Conservation (phyloP, 1,140 invertebrate species). For the Euura saliciscinereae region DNA sequence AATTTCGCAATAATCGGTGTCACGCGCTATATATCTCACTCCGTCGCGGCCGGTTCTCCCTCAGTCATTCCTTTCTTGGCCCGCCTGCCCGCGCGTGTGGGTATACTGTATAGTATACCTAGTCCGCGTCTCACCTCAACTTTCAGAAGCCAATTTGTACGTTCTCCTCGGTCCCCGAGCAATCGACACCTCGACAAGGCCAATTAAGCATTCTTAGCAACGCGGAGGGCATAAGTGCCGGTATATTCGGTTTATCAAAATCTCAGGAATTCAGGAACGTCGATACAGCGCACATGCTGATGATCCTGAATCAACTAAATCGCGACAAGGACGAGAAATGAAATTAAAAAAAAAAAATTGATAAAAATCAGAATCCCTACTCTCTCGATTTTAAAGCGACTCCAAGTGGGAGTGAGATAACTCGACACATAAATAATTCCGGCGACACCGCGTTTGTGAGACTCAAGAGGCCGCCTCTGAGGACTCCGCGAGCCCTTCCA, state of each 20-base stretch:
- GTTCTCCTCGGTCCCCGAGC: background rate
- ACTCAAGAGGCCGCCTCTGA: constrained; percentile 47
- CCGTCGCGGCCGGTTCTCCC: background rate
- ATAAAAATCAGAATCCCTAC: too few relatives aligned
- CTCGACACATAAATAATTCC: constrained; percentile 51
- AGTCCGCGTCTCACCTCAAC: background rate
- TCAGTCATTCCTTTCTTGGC: background rate
- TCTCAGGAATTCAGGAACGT: too few relatives aligned
- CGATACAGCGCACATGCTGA: too few relatives aligned
- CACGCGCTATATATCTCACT: constrained; percentile 3
- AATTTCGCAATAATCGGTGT: constrained; percentile 7
- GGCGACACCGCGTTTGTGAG: constrained; percentile 47
- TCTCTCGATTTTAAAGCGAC: too few relatives aligned
- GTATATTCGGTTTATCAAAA: too few relatives aligned
- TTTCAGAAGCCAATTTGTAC: background rate
- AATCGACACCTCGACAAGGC: background rate
- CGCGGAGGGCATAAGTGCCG: too few relatives aligned
- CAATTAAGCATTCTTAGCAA: background rate
- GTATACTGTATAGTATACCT: background rate
- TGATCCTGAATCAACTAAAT: too few relatives aligned
- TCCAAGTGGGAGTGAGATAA: too few relatives aligned
- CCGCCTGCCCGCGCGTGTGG: too few relatives aligned
- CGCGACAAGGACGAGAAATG: too few relatives aligned
- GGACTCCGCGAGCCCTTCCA: constrained; percentile 29
- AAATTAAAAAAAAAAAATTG: constrained; percentile 16